phyloP scores from a whole-genome alignment of 2,797 vertebrate genomes.

The Malurus leucopterus region DNA sequence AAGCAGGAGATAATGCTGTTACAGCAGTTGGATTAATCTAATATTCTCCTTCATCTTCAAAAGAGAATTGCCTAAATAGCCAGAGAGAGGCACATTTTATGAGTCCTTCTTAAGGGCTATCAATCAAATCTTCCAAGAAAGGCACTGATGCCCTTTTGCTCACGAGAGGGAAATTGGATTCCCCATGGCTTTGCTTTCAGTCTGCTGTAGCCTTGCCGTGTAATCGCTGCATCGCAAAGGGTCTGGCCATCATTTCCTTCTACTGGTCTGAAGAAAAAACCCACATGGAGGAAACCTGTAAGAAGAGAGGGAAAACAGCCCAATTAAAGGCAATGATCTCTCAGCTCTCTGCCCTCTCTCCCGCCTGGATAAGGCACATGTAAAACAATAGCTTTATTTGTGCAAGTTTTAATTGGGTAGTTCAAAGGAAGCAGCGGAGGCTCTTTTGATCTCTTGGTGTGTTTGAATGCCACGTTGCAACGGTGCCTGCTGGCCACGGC shows the following conservation, averaged over 20 bases:
- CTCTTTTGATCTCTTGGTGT: constrained; percentile 18
- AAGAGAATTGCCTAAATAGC: constrained; percentile 49
- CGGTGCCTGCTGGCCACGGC: constrained; percentile 28
- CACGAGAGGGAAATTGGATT: constrained; percentile 10
- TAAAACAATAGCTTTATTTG: constrained; percentile 60
- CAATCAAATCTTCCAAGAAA: constrained; percentile 36
- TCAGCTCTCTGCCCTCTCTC: constrained; percentile 1
- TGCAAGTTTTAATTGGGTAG: constrained; percentile 54
- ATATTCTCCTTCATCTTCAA: constrained; percentile 42
- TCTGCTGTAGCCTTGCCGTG: background rate
- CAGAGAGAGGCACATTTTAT: constrained; percentile 27
- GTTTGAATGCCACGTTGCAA: constrained; percentile 21
- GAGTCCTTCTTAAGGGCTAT: constrained; percentile 27
- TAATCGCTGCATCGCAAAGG: background rate
- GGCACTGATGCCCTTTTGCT: constrained; percentile 33
- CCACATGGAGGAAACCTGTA: background rate
- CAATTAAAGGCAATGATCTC: constrained; percentile 37
- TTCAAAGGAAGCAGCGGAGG: constrained; percentile 23
- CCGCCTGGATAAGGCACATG: background rate
- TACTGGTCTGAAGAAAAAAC: background rate
- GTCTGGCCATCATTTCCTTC: background rate
- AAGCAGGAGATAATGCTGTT: constrained; percentile 33
- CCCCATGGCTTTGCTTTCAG: constrained; percentile 25
- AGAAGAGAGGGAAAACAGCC: constrained; percentile 5
- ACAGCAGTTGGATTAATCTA: constrained; percentile 52